Conservation (phyloP, 2,797 vertebrate species). For the Sebastiscus albofasciatus region DNA sequence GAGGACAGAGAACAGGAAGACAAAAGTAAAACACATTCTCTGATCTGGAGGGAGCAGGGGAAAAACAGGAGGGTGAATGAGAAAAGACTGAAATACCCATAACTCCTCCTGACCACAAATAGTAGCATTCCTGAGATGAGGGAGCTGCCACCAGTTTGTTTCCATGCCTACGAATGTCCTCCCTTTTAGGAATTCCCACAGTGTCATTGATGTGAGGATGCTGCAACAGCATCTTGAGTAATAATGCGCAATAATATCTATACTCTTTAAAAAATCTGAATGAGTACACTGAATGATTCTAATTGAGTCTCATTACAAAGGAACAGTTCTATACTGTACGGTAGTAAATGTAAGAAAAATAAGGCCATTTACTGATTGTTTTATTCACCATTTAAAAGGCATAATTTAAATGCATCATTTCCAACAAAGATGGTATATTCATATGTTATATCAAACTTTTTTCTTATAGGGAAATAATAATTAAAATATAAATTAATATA, state of each 20-base stretch:
- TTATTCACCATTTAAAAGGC: not conserved
- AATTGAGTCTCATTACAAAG: not conserved
- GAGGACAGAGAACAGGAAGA: not conserved
- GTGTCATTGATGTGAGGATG: not conserved
- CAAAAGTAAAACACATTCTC: not conserved
- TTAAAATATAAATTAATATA: not conserved
- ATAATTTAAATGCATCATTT: not conserved
- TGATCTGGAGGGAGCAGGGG: not conserved
- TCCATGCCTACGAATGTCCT: conserved; percentile 24
- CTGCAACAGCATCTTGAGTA: not conserved
- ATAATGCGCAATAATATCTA: not conserved
- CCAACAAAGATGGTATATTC: not conserved
- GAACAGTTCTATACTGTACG: not conserved
- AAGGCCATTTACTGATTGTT: not conserved
- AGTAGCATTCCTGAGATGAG: conserved; percentile 38
- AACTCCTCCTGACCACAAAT: conserved; percentile 27
- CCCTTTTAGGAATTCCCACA: conserved; percentile 24
- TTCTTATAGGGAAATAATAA: not conserved
- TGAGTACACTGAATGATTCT: not conserved
- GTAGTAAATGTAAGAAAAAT: not conserved
- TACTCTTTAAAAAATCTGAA: not conserved
- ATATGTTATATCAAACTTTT: not conserved
- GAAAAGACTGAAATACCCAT: conserved; percentile 21
- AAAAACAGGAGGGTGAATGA: not conserved
- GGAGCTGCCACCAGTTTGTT: conserved; percentile 35